phyloP scores from a whole-genome alignment of 64 coral and sea anemone species.

The Pocillopora verrucosa region DNA sequence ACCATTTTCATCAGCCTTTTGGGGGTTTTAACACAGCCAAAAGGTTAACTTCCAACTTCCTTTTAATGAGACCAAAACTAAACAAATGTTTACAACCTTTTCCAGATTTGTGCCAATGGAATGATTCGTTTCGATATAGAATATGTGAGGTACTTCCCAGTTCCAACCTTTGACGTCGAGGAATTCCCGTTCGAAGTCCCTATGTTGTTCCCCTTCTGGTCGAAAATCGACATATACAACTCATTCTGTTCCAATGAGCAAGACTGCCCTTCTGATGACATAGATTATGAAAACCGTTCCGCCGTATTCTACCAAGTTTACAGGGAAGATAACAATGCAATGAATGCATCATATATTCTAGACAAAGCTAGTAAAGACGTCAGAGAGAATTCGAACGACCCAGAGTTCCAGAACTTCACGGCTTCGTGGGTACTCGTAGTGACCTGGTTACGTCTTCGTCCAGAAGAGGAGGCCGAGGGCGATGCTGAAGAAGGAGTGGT shows the following conservation, averaged over 20 bases:
- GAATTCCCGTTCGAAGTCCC: background rate
- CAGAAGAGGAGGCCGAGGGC: background rate
- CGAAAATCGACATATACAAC: background rate
- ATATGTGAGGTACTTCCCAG: background rate
- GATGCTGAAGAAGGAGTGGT: background rate
- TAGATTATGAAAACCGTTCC: slow-evolving; percentile 25
- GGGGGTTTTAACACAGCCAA: background rate
- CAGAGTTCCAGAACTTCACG: slow-evolving; percentile 1
- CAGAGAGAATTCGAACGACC: background rate
- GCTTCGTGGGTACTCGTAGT: slow-evolving; percentile 45
- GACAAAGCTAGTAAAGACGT: slow-evolving; percentile 25
- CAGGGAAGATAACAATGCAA: background rate
- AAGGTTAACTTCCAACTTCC: background rate
- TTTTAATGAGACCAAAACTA: background rate
- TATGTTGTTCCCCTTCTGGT: slow-evolving; percentile 27
- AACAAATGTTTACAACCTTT: background rate
- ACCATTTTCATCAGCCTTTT: too few relatives aligned
- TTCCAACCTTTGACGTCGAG: background rate
- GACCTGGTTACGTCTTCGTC: slow-evolving; percentile 41
- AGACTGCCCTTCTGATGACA: background rate
- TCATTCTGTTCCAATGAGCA: background rate
- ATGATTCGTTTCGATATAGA: background rate
- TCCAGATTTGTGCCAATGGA: slow-evolving; percentile 36
- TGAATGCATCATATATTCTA: background rate
- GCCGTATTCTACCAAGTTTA: slow-evolving; percentile 32